Percentiles rank a stretch among this genome's conserved stretches.
Evolutionary conservation across 1,140 invertebrate genomes (phyloP).

Genomic region (Heliconius melpomene): DNA sequence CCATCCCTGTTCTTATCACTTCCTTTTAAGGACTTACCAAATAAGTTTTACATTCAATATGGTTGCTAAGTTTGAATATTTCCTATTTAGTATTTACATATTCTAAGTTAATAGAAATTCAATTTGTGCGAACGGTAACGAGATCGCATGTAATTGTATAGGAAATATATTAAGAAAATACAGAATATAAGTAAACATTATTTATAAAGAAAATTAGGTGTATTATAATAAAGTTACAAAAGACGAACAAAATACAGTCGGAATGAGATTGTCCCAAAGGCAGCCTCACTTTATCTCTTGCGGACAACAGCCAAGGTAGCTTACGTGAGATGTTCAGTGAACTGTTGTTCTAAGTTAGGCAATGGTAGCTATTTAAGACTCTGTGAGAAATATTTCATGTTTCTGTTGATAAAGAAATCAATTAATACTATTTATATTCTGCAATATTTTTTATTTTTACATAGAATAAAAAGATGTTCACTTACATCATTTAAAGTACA

Average conservation of each 20-base stretch:
- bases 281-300: slow-evolving; percentile 70
- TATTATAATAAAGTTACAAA: not conserved
- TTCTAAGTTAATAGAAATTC: not conserved
- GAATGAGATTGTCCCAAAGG: slow-evolving; percentile 44
- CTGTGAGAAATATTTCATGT: slow-evolving; percentile 17
- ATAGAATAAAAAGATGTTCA: too few species aligned
- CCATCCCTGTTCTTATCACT: slow-evolving; percentile 64
- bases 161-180: not conserved
- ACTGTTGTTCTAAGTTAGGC: slow-evolving; percentile 32
- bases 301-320: slow-evolving; percentile 64
- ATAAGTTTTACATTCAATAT: slow-evolving; percentile 35
- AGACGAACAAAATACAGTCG: not conserved
- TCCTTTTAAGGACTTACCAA: slow-evolving; percentile 53
- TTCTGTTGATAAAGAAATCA: not conserved
- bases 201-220: not conserved
- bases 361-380: slow-evolving; percentile 36
- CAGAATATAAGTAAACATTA: not conserved
- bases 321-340: slow-evolving; percentile 54
- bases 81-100: slow-evolving; percentile 16
- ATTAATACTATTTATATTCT: not conserved
- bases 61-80: not conserved
- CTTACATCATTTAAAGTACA: too few species aligned
- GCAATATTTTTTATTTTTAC: too few species aligned
- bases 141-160: not conserved
- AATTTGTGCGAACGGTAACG: not conserved